These are phyloP conservation scores for Erythrolamprus reginae DNA, from an alignment of 2,113 vertebrate genomes.

Conservation along the genomic window DNA sequence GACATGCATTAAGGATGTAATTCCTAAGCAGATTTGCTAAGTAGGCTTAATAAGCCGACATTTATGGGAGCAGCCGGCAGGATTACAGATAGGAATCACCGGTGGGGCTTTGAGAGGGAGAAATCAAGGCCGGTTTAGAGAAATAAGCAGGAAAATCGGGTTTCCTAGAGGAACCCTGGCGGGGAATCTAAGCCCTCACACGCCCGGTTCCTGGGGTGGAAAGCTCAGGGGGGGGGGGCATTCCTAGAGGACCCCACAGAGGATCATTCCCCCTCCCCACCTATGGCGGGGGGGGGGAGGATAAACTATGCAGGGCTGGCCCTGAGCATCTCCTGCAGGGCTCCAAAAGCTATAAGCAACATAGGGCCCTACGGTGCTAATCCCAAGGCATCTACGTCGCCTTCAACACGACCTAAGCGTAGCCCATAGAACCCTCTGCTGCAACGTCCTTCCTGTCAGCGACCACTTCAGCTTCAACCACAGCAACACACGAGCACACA, in stretches of 20 bases:
- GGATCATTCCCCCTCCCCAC: neutral
- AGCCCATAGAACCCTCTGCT: too few relatives aligned
- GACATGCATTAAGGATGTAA: neutral
- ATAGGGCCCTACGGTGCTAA: neutral
- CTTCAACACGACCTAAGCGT: too few relatives aligned
- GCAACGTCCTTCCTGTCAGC: too few relatives aligned
- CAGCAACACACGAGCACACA: too few relatives aligned
- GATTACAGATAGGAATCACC: neutral
- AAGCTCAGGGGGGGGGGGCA: fast-evolving
- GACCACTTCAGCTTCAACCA: too few relatives aligned
- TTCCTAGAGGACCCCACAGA: neutral
- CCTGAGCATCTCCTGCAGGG: fast-evolving
- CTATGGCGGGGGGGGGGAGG: fast-evolving
- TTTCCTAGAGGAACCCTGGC: neutral
- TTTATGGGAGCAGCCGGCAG: neutral
- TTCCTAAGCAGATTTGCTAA: neutral
- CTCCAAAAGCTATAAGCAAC: neutral
- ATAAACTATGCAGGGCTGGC: fast-evolving
- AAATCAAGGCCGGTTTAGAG: neutral
- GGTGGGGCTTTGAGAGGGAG: neutral
- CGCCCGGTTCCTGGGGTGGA: neutral
- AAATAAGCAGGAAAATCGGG: neutral
- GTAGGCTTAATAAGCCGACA: neutral
- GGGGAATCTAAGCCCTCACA: neutral
- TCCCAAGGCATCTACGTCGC: neutral